Evolutionary conservation across 2,113 vertebrate species (phyloP), one percentile per base, ranked within the genome.

Genomic region (Hemibates koningsi): DNA sequence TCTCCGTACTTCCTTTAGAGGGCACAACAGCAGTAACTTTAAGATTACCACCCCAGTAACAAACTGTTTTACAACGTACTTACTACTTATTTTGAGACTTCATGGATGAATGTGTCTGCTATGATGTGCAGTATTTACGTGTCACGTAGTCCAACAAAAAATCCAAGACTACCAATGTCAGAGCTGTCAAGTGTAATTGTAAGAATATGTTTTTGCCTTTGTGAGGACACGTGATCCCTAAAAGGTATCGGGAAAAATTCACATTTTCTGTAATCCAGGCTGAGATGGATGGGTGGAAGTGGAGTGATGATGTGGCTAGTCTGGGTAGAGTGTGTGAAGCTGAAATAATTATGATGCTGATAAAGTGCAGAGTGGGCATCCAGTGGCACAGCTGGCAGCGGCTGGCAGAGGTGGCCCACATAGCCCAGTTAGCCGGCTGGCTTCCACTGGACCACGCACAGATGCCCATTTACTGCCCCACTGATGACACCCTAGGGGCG

Each of bases 401-500:
- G 88, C 90, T 92, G 87, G 89, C 91, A 90, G 86, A 93, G 95
- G 94, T 94, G 95, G 94, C 93, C 93, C 93, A 92, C 92, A 95
- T 94, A 95, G 95, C 89, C 92, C 91, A 88, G 92, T 94, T 95
- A 94, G 91, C 92, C 90, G 91, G 94, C 93, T 93, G 91, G 90
- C 94, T 94, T 95, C 93, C 94, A 94, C 94, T 94, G 95, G 95
- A 95, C 95, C 94, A 95, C 89, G 91, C 95, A 95, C 96, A 95
- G 95, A 96, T 96, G 95, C 96, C 96, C 95, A 96, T 96, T 96
- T 95, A 95, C 95, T 96, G 96, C 95, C 95, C 96, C 71, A 76
- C 94, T 96, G 96, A 96, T 95, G 95, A 94, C 93, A 95, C 95
- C 95, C 95, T 29, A 29, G 93, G 93, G 95, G 93, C 92, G 84